phyloP scores from a whole-genome alignment of 2,888 invertebrate species.

The Oligia fasciuncula region DNA sequence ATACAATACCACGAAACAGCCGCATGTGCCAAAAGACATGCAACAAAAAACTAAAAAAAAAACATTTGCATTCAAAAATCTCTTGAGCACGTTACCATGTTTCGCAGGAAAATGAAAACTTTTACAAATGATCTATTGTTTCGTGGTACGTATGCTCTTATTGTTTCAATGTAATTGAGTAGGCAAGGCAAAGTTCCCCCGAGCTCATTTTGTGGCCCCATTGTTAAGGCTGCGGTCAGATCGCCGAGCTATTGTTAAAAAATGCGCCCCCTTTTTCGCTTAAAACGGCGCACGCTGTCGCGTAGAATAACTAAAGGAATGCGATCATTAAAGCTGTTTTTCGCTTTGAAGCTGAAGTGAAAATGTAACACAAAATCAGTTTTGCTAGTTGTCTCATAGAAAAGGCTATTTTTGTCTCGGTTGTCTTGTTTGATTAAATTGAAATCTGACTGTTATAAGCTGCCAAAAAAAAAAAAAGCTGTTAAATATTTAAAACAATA shows the following conservation, averaged over 20 bases:
- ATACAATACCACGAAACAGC: not conserved
- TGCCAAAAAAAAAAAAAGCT: not conserved
- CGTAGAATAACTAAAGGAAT: slow-evolving; percentile 54
- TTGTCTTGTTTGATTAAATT: not conserved
- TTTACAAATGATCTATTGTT: slow-evolving; percentile 62
- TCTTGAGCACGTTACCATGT: slow-evolving; percentile 23
- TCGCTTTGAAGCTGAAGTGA: slow-evolving; percentile 30
- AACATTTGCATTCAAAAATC: slow-evolving; percentile 28
- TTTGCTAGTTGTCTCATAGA: not conserved
- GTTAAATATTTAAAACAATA: not conserved
- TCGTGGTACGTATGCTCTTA: slow-evolving; percentile 59
- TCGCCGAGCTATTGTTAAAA: slow-evolving; percentile 56
- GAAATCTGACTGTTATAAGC: not conserved
- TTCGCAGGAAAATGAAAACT: slow-evolving; percentile 54
- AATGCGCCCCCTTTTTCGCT: slow-evolving; percentile 49
- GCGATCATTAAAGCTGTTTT: slow-evolving; percentile 51
- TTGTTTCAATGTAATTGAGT: slow-evolving; percentile 66
- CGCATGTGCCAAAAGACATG: not conserved
- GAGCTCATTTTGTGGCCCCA: slow-evolving; percentile 58
- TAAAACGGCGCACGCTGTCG: slow-evolving; percentile 45
- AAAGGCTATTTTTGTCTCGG: not conserved
- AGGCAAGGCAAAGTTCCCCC: slow-evolving; percentile 58
- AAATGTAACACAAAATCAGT: slow-evolving; percentile 25
- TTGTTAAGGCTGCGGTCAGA: slow-evolving; percentile 60
- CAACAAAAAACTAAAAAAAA: not conserved